Evolutionary conservation across 1,140 invertebrate species (phyloP).

Genomic region (Drosophila paulistorum): DNA sequence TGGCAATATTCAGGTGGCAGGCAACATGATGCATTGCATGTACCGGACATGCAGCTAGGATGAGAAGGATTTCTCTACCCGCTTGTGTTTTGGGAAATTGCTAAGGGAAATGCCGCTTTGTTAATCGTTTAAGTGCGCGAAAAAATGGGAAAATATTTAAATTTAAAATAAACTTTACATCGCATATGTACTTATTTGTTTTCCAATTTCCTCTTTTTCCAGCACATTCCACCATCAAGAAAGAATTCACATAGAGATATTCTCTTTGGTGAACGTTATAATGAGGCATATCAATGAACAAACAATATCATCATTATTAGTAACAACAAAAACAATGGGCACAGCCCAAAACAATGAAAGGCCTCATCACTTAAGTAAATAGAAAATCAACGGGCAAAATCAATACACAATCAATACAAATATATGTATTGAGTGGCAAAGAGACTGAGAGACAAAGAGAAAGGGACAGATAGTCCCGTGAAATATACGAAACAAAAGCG

Average conservation of each 20-base stretch:
- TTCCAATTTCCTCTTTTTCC: neutral
- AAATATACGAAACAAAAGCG: slow-evolving; percentile 38
- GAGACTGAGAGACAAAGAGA: slow-evolving; percentile 27
- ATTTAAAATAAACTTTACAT: neutral
- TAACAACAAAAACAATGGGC: slow-evolving; percentile 37
- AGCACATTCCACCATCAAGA: slow-evolving; percentile 19
- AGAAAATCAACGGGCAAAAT: slow-evolving; percentile 75
- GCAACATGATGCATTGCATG: slow-evolving; percentile 13
- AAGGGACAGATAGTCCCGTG: slow-evolving; percentile 47
- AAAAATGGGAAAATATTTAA: neutral
- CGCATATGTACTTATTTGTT: neutral
- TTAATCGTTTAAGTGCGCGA: slow-evolving; percentile 5
- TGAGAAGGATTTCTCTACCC: neutral
- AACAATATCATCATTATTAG: slow-evolving; percentile 57
- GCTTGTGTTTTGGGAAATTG: neutral
- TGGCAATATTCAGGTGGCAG: slow-evolving; percentile 12
- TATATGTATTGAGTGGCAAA: slow-evolving; percentile 35
- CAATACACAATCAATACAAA: slow-evolving; percentile 78
- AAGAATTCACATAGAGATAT: slow-evolving; percentile 60
- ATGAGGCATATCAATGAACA: slow-evolving; percentile 74
- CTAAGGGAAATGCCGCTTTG: slow-evolving; percentile 1
- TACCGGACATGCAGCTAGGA: slow-evolving; percentile 3
- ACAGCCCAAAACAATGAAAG: slow-evolving; percentile 45
- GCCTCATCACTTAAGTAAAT: slow-evolving; percentile 72
- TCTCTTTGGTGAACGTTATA: slow-evolving; percentile 53